Evolutionary conservation across 1,140 invertebrate species (phyloP), one percentile per base, ranked within the genome.

Genomic region (Stenopsyche tienmushanensis): DNA sequence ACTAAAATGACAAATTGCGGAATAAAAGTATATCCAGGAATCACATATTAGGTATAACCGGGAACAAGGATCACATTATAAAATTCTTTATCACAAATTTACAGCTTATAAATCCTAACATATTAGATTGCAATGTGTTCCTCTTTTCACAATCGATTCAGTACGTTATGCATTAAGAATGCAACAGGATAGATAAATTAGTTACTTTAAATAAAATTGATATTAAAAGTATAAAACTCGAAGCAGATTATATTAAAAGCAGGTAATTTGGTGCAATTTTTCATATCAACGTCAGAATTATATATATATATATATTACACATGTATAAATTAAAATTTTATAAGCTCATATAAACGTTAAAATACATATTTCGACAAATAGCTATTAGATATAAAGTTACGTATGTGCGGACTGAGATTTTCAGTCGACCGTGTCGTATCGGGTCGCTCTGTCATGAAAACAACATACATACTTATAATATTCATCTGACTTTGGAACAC

Each of bases 221-320:
- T 53, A 54, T 53, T 63, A 67, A 67, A 39, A 42, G 60, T 53
- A 68, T 26, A 69, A 62, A 50, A 58, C 54, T 66, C 47, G 54
- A 68, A 69, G 67, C 67, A 59, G 64, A 63, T 69, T 65, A 66
- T 58, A 69, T 68, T 55, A 69, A 66, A 69, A 69, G 67, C 64
- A 47, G 34, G 62, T 62, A 62, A 65, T 69, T 69, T 69, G 67
- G 67, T 69, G 67, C 58, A 59, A 49, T 68, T 62, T 63, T 50
- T 1, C 10, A 7, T 54, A 25, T n/a, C n/a, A n/a, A n/a, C n/a
- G n/a, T n/a, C n/a, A n/a, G n/a, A n/a, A n/a, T n/a, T n/a, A n/a
- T n/a, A n/a, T n/a, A 24, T 53, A 50, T 50, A 2, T 54, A 67
- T 62, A 68, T 68, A 64, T 55, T 7, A 24, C 20, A 34, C 2